Percentiles rank a stretch among this genome's conserved stretches.
These are phyloP conservation scores for Spodoptera frugiperda DNA, from an alignment of 1,140 invertebrate species.

Conservation along the genomic window DNA sequence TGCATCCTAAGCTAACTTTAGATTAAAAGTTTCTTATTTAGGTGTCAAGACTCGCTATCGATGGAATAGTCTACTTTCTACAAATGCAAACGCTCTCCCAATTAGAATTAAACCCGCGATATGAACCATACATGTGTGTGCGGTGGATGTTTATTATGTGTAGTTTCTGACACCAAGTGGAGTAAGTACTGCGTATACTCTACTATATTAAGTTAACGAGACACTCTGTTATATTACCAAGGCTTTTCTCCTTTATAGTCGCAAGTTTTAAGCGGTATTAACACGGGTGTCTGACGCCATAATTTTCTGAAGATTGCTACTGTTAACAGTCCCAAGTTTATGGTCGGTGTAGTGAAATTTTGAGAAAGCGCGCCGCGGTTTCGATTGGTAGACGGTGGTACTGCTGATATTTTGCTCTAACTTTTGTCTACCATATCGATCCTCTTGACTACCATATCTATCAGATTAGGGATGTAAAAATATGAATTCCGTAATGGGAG, in stretches of 20 bases:
- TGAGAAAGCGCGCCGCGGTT: too few relatives aligned
- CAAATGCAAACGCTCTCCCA: background rate
- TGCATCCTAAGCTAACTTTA: too few relatives aligned
- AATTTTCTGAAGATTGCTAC: background rate
- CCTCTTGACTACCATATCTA: too few relatives aligned
- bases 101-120: conserved; percentile 24
- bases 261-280: conserved; percentile 16
- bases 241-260: conserved; percentile 14
- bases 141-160: conserved; percentile 36
- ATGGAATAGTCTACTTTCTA: background rate
- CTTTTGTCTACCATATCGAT: too few relatives aligned
- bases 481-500: too few relatives aligned
- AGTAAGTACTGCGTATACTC: conserved; percentile 14
- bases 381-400: background rate
- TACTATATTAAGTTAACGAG: conserved; percentile 29
- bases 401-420: background rate
- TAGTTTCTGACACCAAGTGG: conserved; percentile 19
- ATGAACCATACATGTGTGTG: conserved; percentile 24
- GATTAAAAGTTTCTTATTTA: too few relatives aligned
- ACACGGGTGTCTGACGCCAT: background rate
- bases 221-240: conserved; percentile 10
- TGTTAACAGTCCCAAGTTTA: background rate
- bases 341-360: background rate
- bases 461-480: too few relatives aligned
- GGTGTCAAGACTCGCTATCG: too few relatives aligned